A percentile compares a stretch with the other conserved stretches of the same genome.
Conservation (phyloP, 2,888 invertebrate species). For the Philereme vetulata region DNA sequence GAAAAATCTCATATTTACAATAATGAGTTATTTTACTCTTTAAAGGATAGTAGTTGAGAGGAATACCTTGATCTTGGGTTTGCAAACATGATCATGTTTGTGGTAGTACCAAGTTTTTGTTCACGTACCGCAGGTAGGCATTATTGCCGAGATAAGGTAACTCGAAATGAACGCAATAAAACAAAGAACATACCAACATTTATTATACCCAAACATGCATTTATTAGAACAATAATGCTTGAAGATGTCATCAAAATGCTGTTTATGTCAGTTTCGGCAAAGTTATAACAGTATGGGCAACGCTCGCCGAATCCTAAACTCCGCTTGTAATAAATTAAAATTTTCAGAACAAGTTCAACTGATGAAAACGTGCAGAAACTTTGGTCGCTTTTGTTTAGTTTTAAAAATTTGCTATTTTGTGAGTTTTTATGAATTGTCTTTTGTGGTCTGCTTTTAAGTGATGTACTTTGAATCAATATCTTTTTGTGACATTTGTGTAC, state of each 20-base stretch:
- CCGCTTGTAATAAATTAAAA: conserved; percentile 58
- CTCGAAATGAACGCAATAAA: conserved; percentile 18
- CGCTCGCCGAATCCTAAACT: conserved; percentile 46
- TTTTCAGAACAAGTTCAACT: conserved; percentile 54
- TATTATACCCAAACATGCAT: conserved; percentile 35
- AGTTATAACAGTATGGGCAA: conserved; percentile 49
- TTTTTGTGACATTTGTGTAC: too few species aligned
- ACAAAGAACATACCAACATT: conserved; percentile 29
- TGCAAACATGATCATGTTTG: too few species aligned
- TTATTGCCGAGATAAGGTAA: conserved; percentile 20
- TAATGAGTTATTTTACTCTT: too few species aligned
- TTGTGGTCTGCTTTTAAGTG: conserved; percentile 9
- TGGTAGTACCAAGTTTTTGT: too few species aligned
- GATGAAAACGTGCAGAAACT: conserved; percentile 55
- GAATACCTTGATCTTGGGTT: too few species aligned
- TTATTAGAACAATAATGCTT: conserved; percentile 40
- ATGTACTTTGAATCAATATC: too few species aligned
- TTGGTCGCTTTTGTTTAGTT: conserved; percentile 38
- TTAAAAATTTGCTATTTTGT: conserved; percentile 26
- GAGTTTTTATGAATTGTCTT: conserved; percentile 7
- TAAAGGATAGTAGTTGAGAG: too few species aligned
- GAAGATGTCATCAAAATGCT: conserved; percentile 49
- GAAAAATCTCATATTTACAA: too few species aligned
- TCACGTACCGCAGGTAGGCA: conserved; percentile 6
- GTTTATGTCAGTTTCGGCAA: conserved; percentile 53